Percentiles rank a stretch among this genome's conserved stretches.
Conservation (phyloP, 2,888 invertebrate species). For the Drosophila demipolita region DNA sequence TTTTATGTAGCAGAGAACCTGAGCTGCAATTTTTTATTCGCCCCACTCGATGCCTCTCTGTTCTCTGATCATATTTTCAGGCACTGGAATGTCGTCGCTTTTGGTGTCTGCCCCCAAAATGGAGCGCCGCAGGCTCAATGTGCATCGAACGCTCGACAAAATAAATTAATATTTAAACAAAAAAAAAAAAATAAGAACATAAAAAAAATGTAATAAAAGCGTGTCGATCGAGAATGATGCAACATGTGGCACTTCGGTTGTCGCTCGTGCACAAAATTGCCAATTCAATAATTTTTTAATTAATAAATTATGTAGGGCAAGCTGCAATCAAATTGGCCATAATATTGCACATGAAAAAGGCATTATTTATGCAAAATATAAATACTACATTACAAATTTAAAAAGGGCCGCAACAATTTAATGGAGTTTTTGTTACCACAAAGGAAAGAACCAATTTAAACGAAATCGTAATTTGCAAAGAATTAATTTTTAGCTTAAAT, state of each 20-base stretch:
- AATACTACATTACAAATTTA: neutral
- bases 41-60: no score
- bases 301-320: slow-evolving; percentile 56
- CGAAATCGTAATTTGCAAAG: neutral
- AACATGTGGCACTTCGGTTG: slow-evolving; percentile 61
- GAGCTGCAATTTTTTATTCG: slow-evolving; percentile 40
- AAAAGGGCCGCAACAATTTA: neutral
- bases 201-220: slow-evolving; percentile 7
- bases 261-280: slow-evolving; percentile 52
- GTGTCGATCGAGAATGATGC: slow-evolving; percentile 51
- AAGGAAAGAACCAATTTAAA: neutral
- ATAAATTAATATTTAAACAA: slow-evolving; percentile 30
- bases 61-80: slow-evolving; percentile 60
- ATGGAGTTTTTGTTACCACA: neutral
- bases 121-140: slow-evolving; percentile 48
- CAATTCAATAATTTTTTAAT: slow-evolving; percentile 47
- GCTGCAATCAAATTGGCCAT: slow-evolving; percentile 25
- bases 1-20: slow-evolving; percentile 54
- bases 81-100: slow-evolving; percentile 65
- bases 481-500: neutral
- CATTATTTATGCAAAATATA: neutral
- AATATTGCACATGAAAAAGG: slow-evolving; percentile 16
- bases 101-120: slow-evolving; percentile 53
- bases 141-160: slow-evolving; percentile 6
- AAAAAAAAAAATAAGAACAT: slow-evolving; percentile 9